phyloP scores from a whole-genome alignment of 2,797 vertebrate species.

The Neomorphus geoffroyi region DNA sequence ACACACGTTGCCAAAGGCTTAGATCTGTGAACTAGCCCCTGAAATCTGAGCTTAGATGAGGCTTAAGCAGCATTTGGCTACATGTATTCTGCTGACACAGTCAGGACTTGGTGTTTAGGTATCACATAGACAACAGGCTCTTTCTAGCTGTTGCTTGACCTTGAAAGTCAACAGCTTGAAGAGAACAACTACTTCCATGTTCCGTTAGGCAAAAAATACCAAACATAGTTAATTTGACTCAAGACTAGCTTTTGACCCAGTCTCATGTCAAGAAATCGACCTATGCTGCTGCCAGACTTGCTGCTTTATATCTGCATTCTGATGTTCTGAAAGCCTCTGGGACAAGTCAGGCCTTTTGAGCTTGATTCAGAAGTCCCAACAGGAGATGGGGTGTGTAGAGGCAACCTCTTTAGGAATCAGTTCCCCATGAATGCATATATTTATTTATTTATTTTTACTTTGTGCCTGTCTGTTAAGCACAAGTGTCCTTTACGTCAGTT shows the following conservation, averaged over 20 bases:
- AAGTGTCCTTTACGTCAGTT: not conserved
- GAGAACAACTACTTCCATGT: not conserved
- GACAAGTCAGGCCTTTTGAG: not conserved
- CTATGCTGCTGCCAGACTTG: not conserved
- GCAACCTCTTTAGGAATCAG: not conserved
- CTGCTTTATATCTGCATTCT: not conserved
- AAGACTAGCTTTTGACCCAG: not conserved
- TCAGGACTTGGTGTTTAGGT: conserved; percentile 53
- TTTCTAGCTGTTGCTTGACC: conserved; percentile 57
- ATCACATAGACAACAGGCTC: conserved; percentile 49
- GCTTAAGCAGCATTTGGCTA: conserved; percentile 50
- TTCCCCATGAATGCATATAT: not conserved
- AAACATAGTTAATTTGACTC: not conserved
- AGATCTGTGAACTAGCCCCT: conserved; percentile 45
- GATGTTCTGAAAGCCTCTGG: not conserved
- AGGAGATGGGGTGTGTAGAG: not conserved
- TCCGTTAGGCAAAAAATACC: not conserved
- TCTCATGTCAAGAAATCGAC: not conserved
- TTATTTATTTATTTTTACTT: not conserved
- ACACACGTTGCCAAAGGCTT: conserved; percentile 32
- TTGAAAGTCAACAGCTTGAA: conserved; percentile 45
- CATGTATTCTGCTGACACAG: conserved; percentile 57
- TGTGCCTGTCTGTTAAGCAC: not conserved
- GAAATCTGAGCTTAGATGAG: conserved; percentile 56
- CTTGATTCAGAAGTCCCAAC: not conserved